Conservation (phyloP, 2,888 invertebrate species). For the Parascotia fuliginaria region DNA sequence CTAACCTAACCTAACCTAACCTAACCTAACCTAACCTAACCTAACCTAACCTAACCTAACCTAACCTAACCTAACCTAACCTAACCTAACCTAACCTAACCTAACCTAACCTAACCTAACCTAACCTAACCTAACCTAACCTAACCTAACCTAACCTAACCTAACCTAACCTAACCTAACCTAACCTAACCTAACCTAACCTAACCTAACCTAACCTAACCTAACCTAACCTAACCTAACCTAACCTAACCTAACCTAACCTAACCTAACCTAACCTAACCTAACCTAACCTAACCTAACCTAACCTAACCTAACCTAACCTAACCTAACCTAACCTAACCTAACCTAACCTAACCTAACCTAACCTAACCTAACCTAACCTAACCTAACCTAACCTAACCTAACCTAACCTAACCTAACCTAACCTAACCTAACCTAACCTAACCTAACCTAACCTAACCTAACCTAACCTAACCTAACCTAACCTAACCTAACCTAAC, state of each 20-base stretch:
- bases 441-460: conserved; percentile 22
- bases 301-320: conserved; percentile 12
- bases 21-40: conserved; percentile 23
- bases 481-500: conserved; percentile 35
- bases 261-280: conserved; percentile 18
- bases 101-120: conserved; percentile 26
- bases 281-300: conserved; percentile 22
- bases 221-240: conserved; percentile 36
- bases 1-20: conserved; percentile 21
- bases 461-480: conserved; percentile 30
- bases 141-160: conserved; percentile 15
- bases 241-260: conserved; percentile 34
- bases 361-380: conserved; percentile 9
- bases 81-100: conserved; percentile 38
- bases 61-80: too few relatives aligned
- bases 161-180: conserved; percentile 16
- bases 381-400: conserved; percentile 11
- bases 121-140: conserved; percentile 26
- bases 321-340: conserved; percentile 18
- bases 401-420: conserved; percentile 8
- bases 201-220: conserved; percentile 37
- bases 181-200: conserved; percentile 22
- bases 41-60: conserved; percentile 20
- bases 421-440: conserved; percentile 26
- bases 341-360: conserved; percentile 11